These are phyloP conservation scores for Raphicerus campestris DNA, from an alignment of 2,113 vertebrate species.

Conservation along the genomic window DNA sequence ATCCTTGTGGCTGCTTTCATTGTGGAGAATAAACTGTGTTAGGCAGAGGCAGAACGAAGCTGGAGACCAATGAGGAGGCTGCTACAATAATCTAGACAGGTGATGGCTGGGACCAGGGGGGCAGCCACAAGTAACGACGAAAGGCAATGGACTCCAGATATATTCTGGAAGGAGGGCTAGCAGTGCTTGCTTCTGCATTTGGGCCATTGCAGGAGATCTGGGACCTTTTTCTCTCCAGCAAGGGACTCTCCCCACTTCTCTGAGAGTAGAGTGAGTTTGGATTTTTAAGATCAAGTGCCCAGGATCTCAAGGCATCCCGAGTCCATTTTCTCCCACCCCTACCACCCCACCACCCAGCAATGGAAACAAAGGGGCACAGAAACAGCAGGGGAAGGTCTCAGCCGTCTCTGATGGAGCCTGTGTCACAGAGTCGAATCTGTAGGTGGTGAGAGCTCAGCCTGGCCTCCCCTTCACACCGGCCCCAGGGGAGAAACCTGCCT, in stretches of 20 bases:
- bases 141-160: not conserved
- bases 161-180: not conserved
- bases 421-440: too few relatives aligned
- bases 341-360: not conserved
- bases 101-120: not conserved
- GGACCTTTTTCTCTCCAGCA: not conserved
- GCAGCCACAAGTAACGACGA: rapidly evolving
- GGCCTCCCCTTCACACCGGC: not conserved
- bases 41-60: not conserved
- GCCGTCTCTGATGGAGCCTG: not conserved
- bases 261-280: not conserved
- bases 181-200: not conserved
- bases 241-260: not conserved
- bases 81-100: not conserved
- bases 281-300: not conserved
- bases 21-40: not conserved
- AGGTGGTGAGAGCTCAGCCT: not conserved
- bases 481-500: not conserved
- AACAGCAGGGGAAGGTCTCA: too few relatives aligned
- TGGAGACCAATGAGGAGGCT: not conserved
- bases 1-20: not conserved
- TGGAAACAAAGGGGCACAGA: not conserved
- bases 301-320: not conserved
- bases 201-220: not conserved
- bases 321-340: not conserved